Evolutionary conservation across 2,797 vertebrate genomes (phyloP), one percentile per base, ranked within the genome.

Genomic region (Tapirus indicus): DNA sequence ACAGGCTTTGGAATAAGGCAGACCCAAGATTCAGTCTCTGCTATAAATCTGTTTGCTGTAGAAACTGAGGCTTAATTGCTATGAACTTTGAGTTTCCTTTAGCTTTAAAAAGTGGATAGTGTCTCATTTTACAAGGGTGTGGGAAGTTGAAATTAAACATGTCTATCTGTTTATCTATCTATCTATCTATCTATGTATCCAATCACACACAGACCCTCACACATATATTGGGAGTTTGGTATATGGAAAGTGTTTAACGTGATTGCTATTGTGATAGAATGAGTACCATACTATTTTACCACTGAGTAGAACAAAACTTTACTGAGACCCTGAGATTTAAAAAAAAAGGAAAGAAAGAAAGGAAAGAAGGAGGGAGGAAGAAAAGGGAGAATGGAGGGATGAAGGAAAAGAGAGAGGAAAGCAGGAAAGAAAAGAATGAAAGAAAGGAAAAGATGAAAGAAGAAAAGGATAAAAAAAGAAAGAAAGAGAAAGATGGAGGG

Each of bases 271-370:
- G 17, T 92, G 25, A 75, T 41, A 64, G 23, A 92, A 52, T 85
- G 20, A 90, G 29, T 32, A 38, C 0, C 11, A 35, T 21, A 35
- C 0, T 49, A 29, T 91, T 72, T 94, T 62, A 32, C 18, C 29
- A 84, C 69, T 3, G 35, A 96, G 17, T 75, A 49, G 18, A 87
- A 58, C 7, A 69, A 79, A 89, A 44, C 11, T 60, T 87, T 35
- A 44, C 18, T 92, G 58, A 78, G 35, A 77, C 13, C 62, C 4
- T 77, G 80, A 83, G 8, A 29, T 52, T 52, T 52, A 38, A 13
- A 27, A 54, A 10, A 5, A 29, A 0, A 7, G 11, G 41, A 35
- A 47, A 72, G 32, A 44, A 64, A 52, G 10, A 5, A 60, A 23
- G 9, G 20, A 21, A 44, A 7, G 32, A 10, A 38, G 23, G 9